A percentile compares a stretch with the other conserved stretches of the same genome.
Conservation (phyloP, 2,113 vertebrate species). For the Polypterus senegalus region DNA sequence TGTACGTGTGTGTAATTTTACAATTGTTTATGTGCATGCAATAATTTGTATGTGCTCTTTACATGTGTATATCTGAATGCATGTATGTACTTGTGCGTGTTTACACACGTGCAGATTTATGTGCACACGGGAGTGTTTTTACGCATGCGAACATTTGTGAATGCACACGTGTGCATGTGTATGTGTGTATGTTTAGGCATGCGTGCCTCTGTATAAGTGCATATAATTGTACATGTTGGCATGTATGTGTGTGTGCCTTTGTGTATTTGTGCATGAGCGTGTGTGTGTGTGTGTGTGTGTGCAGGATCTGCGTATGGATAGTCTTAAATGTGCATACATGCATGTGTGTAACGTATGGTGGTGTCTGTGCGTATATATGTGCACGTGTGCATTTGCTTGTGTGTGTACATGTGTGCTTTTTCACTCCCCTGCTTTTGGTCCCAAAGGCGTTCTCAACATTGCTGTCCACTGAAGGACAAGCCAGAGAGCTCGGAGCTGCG, state of each 20-base stretch:
- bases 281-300: not conserved
- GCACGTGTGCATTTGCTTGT: not conserved
- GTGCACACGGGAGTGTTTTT: not conserved
- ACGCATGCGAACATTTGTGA: not conserved
- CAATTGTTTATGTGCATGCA: not conserved
- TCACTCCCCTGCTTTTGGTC: no score
- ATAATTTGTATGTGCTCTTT: not conserved
- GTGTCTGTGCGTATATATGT: not conserved
- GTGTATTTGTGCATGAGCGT: no score
- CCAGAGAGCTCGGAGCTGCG: no score
- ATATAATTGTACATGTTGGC: not conserved
- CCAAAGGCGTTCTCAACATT: no score
- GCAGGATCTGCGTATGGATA: not conserved
- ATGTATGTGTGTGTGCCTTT: not conserved
- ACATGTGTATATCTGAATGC: not conserved
- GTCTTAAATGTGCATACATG: not conserved
- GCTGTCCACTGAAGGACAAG: no score
- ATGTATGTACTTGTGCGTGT: not conserved
- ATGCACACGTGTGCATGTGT: not conserved
- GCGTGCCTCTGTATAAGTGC: not conserved
- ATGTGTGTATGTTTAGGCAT: not conserved
- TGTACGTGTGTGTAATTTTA: not conserved
- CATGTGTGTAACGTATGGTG: not conserved
- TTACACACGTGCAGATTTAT: not conserved
- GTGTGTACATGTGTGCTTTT: not conserved